These are phyloP conservation scores for Chrosomus eos DNA, from an alignment of 2,797 vertebrate species.

Conservation along the genomic window DNA sequence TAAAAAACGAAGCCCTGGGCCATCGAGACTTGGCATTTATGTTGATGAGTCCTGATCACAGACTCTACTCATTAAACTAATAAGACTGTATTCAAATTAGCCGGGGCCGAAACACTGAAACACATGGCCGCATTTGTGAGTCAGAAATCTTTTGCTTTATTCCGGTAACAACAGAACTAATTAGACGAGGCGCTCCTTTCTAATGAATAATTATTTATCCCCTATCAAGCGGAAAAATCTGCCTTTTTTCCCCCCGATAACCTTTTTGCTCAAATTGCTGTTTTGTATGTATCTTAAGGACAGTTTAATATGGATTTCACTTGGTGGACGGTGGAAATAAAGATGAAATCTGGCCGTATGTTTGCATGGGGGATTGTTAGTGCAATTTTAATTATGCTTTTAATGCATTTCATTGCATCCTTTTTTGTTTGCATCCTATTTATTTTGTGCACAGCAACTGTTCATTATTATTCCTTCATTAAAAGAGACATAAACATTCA, in stretches of 20 bases:
- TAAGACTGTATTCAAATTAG: slow-evolving; percentile 96
- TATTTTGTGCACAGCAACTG: background rate
- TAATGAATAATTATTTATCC: slow-evolving; percentile 80
- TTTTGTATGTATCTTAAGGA: slow-evolving; percentile 48
- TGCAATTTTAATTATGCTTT: slow-evolving; percentile 1
- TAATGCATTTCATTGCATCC: background rate
- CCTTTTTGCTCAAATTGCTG: slow-evolving; percentile 49
- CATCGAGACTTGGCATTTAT: slow-evolving; percentile 85
- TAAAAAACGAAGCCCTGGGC: slow-evolving; percentile 84
- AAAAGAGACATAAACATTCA: background rate
- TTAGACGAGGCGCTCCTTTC: slow-evolving; percentile 70
- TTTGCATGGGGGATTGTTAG: background rate
- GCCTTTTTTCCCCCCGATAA: slow-evolving; percentile 51
- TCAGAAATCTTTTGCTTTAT: slow-evolving; percentile 58
- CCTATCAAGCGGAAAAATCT: slow-evolving; percentile 74
- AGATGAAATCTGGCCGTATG: background rate
- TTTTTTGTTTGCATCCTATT: background rate
- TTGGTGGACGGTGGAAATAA: slow-evolving; percentile 17
- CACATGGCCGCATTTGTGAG: slow-evolving; percentile 33
- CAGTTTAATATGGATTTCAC: slow-evolving; percentile 39
- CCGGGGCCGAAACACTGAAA: slow-evolving; percentile 68
- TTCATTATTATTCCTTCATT: background rate
- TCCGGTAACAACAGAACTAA: slow-evolving; percentile 70
- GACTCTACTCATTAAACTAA: slow-evolving; percentile 97
- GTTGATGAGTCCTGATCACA: slow-evolving; percentile 98